Evolutionary conservation across 53 echinoderm and acorn worm species (phyloP).

Genomic region (Mesocentrotus franciscanus): DNA sequence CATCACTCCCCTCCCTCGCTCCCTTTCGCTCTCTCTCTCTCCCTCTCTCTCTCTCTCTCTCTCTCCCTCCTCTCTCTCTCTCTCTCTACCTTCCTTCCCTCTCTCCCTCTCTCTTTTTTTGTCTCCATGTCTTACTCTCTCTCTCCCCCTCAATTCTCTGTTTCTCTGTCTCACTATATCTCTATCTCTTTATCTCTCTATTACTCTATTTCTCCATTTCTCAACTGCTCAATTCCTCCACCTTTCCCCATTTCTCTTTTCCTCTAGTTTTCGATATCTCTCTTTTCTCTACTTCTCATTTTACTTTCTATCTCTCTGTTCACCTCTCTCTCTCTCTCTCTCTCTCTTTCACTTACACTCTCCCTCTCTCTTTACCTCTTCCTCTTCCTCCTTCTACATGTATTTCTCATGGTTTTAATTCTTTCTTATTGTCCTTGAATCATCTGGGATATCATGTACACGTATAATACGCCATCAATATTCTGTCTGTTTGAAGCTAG

Average conservation of each 20-base stretch:
- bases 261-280: neutral
- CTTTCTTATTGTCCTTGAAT: neutral
- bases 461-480: neutral
- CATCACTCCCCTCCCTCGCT: neutral
- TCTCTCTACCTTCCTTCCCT: neutral
- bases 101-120: neutral
- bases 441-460: neutral
- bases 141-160: neutral
- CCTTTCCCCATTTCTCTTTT: neutral
- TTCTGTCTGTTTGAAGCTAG: too few relatives aligned
- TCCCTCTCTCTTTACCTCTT: neutral
- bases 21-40: neutral
- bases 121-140: neutral
- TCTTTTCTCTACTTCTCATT: neutral
- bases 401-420: neutral
- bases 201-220: neutral
- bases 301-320: neutral
- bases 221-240: neutral
- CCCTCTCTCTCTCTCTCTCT: slow-evolving; percentile 16
- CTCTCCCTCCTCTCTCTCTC: neutral
- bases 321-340: neutral
- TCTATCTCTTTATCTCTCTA: neutral
- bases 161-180: neutral
- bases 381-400: neutral
- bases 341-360: neutral